These are phyloP conservation scores for Melangyna quadrimaculata DNA, from an alignment of 2,888 invertebrate species.

Conservation along the genomic window DNA sequence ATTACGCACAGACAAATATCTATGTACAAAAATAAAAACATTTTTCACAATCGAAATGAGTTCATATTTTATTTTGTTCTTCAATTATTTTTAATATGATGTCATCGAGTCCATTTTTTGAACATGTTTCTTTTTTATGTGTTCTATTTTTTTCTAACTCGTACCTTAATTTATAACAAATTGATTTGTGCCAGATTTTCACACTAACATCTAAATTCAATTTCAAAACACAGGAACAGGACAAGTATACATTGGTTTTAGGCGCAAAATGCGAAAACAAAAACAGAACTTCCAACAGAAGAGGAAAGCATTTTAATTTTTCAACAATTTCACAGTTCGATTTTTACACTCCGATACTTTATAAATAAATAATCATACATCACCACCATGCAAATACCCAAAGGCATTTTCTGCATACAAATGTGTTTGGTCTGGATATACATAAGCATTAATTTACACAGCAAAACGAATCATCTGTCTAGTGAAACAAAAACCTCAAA, in stretches of 20 bases:
- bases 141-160: neutral
- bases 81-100: neutral
- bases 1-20: neutral
- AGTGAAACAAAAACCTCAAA: conserved; percentile 31
- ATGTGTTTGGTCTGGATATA: neutral
- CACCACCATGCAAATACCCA: conserved; percentile 25
- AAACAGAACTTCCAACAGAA: neutral
- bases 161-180: neutral
- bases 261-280: neutral
- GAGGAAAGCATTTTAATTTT: conserved; percentile 1
- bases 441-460: conserved; percentile 13
- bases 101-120: neutral
- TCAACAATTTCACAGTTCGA: conserved; percentile 25
- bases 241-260: neutral
- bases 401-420: neutral
- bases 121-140: neutral
- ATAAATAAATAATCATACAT: conserved; percentile 60
- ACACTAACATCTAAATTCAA: neutral
- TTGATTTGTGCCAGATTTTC: conserved; percentile 17
- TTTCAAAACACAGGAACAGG: neutral
- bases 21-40: neutral
- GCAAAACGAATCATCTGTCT: neutral
- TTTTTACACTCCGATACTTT: conserved; percentile 22
- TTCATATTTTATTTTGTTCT: neutral
- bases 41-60: neutral